phyloP scores from a whole-genome alignment of 2,113 vertebrate species.

The Dryoscopus gambensis region DNA sequence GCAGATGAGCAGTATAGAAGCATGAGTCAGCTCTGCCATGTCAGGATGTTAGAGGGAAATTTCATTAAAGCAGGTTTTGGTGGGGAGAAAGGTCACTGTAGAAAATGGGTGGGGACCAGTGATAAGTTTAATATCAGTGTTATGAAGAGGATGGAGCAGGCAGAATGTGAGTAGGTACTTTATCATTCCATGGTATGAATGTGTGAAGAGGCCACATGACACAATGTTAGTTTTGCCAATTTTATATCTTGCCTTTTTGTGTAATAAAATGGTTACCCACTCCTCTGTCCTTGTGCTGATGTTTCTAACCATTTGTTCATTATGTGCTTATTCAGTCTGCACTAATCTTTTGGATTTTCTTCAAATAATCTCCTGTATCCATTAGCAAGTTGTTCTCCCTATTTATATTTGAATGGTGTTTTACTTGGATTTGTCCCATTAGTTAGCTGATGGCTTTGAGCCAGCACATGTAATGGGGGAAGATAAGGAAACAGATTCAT shows the following conservation, averaged over 20 bases:
- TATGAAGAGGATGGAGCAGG: not conserved
- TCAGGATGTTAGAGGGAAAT: not conserved
- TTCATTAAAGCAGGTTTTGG: not conserved
- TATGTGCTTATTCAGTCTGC: not conserved
- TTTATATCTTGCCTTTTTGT: not conserved
- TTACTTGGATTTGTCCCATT: not conserved
- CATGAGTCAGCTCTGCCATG: not conserved
- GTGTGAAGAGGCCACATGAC: not conserved
- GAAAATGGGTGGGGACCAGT: not conserved
- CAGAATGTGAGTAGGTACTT: not conserved
- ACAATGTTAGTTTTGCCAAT: not conserved
- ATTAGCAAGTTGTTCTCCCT: not conserved
- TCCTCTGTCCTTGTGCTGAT: not conserved
- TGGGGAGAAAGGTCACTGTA: not conserved
- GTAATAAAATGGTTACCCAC: not conserved
- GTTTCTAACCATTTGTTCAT: not conserved
- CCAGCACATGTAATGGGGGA: not conserved
- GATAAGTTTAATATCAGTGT: not conserved
- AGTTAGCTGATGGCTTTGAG: conserved; percentile 1
- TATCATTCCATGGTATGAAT: not conserved
- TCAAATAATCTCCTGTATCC: not conserved
- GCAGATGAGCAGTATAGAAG: not conserved
- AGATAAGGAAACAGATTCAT: not conserved
- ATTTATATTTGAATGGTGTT: not conserved
- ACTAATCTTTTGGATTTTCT: not conserved